Conservation (phyloP, 1,140 invertebrate genomes). For the Drosophila lacertosa region DNA sequence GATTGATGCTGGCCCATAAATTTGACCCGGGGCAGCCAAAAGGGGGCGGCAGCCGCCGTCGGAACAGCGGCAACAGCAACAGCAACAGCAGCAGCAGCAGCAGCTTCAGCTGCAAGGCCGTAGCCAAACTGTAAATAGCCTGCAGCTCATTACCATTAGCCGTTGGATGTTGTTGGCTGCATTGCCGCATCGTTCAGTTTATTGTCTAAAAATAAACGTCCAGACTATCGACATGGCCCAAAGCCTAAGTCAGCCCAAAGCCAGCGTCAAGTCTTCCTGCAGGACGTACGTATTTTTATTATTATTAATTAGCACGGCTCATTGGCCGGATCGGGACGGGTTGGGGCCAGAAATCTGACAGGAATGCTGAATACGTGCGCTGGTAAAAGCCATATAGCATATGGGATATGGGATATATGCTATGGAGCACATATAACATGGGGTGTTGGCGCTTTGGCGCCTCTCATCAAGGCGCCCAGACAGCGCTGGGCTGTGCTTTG, state of each 20-base stretch:
- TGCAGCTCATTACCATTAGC: conserved; percentile 79
- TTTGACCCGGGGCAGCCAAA: conserved; percentile 33
- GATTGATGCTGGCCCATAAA: conserved; percentile 76
- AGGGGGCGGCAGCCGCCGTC: conserved; percentile 32
- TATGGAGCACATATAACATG: conserved; percentile 31
- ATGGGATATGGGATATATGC: conserved; percentile 12
- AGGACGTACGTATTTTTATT: conserved; percentile 52
- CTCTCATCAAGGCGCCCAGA: conserved; percentile 73
- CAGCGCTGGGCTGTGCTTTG: conserved; percentile 47
- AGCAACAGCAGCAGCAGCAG: conserved; percentile 5
- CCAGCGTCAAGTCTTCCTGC: conserved; percentile 54
- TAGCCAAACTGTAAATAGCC: conserved; percentile 74
- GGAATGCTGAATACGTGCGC: conserved; percentile 58
- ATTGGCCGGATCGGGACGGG: conserved; percentile 24
- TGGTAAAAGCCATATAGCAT: conserved; percentile 17
- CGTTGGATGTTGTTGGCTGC: conserved; percentile 26
- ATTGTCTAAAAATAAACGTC: conserved; percentile 77
- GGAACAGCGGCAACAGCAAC: too few relatives aligned
- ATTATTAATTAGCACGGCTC: conserved; percentile 76
- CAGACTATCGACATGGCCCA: conserved; percentile 24
- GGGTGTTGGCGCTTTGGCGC: conserved; percentile 80
- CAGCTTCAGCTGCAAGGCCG: conserved; percentile 61
- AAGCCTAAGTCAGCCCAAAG: conserved; percentile 18
- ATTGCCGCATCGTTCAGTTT: conserved; percentile 60
- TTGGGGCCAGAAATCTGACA: conserved; percentile 49